These are phyloP conservation scores for Anabas testudineus DNA, from an alignment of 2,797 vertebrate genomes.

Conservation along the genomic window DNA sequence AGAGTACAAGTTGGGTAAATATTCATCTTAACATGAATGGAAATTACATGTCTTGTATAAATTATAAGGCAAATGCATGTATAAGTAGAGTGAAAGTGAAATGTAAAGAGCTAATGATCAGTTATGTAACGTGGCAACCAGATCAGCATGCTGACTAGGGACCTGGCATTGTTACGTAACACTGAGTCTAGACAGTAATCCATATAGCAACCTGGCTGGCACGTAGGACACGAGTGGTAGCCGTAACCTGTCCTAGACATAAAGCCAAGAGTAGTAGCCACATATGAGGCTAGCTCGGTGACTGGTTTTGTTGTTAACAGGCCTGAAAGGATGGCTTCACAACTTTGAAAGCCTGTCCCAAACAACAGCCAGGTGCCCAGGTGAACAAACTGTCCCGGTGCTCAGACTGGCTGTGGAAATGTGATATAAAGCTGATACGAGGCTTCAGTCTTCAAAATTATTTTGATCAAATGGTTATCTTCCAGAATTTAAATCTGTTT, in stretches of 20 bases:
- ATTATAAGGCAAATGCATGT: conserved; percentile 1
- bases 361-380: no score
- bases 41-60: neutral
- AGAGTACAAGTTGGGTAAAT: conserved; percentile 10
- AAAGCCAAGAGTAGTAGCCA: no score
- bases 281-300: no score
- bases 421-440: no score
- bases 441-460: no score
- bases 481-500: no score
- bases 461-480: no score
- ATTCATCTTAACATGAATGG: conserved; percentile 7
- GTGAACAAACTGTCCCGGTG: no score
- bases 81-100: conserved; percentile 23
- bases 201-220: conserved; percentile 58
- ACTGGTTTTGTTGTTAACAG: no score
- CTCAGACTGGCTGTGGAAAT: no score
- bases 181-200: conserved; percentile 76
- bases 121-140: conserved; percentile 73
- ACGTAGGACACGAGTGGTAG: conserved; percentile 19
- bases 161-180: conserved; percentile 76
- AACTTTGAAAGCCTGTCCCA: no score
- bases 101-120: conserved; percentile 64
- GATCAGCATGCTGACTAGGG: conserved; percentile 70
- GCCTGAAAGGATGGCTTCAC: no score
- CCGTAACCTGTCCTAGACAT: conserved; percentile 25